phyloP scores from a whole-genome alignment of 2,113 vertebrate genomes.

The Cochlearius cochlearius region DNA sequence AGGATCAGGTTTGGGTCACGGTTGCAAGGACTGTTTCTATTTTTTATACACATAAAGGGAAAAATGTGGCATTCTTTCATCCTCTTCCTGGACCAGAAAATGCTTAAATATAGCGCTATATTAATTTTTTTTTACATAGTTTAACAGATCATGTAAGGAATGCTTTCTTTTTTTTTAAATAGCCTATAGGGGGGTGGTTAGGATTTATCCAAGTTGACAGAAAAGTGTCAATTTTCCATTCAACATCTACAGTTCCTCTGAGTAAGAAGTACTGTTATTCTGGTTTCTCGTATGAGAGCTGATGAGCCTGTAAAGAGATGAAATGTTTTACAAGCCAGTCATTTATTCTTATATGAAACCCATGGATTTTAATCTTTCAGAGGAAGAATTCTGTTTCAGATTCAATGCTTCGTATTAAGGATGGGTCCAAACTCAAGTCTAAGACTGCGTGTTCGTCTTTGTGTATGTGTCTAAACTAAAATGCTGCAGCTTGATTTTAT shows the following conservation, averaged over 20 bases:
- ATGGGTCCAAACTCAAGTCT: not conserved
- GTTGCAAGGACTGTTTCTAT: not conserved
- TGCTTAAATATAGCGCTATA: not conserved
- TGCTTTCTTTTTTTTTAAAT: not conserved
- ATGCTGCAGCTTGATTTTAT: not conserved
- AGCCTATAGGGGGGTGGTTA: accelerated
- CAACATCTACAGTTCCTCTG: not conserved
- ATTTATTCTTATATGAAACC: not conserved
- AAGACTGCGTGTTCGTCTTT: not conserved
- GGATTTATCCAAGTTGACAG: not conserved
- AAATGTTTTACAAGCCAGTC: not conserved
- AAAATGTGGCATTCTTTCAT: not conserved
- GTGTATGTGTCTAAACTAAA: not conserved
- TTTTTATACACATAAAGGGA: not conserved
- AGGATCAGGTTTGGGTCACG: not conserved
- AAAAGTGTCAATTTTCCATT: not conserved
- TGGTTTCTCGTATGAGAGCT: not conserved
- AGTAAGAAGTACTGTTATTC: not conserved
- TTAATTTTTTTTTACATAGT: not conserved
- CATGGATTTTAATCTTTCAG: not conserved
- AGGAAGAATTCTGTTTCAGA: not conserved
- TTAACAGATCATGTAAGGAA: not conserved
- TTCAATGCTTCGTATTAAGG: not conserved
- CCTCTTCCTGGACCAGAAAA: not conserved
- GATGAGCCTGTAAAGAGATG: not conserved